Percentiles rank a stretch among this genome's conserved stretches.
These are phyloP conservation scores for Eptesicus fuscus DNA, from an alignment of 2,113 vertebrate genomes.

Conservation along the genomic window DNA sequence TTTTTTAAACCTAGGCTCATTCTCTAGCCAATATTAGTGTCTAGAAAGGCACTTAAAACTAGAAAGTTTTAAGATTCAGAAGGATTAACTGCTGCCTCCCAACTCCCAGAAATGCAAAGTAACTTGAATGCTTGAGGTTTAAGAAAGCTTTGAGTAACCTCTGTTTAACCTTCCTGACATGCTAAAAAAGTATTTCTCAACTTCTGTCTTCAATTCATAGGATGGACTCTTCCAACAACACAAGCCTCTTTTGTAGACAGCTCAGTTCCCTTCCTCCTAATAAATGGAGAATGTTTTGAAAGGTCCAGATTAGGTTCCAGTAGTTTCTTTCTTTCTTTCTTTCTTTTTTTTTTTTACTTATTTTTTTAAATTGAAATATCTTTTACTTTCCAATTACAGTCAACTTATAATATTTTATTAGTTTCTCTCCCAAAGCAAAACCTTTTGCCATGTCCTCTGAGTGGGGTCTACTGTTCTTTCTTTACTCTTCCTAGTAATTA, in stretches of 20 bases:
- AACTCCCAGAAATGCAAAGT: neutral
- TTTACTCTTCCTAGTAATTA: neutral
- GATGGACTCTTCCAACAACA: neutral
- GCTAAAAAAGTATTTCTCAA: constrained; percentile 18
- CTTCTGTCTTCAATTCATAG: neutral
- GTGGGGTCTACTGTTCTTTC: neutral
- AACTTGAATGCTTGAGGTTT: constrained; percentile 3
- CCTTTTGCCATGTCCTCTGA: neutral
- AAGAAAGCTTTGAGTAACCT: neutral
- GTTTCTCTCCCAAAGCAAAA: neutral
- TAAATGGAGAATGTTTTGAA: neutral
- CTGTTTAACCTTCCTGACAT: neutral
- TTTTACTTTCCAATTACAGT: neutral
- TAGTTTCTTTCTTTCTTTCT: neutral
- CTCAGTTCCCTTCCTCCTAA: neutral
- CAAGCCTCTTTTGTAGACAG: neutral
- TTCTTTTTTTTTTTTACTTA: neutral
- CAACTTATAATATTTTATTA: neutral
- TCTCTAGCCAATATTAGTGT: neutral
- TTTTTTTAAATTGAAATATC: neutral
- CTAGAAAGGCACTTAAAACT: neutral
- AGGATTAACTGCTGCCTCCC: neutral
- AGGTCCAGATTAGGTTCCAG: neutral
- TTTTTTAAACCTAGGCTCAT: neutral
- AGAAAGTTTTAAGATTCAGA: neutral